Conservation (phyloP, 1,140 invertebrate genomes). For the Gonatopus flavifemur region DNA sequence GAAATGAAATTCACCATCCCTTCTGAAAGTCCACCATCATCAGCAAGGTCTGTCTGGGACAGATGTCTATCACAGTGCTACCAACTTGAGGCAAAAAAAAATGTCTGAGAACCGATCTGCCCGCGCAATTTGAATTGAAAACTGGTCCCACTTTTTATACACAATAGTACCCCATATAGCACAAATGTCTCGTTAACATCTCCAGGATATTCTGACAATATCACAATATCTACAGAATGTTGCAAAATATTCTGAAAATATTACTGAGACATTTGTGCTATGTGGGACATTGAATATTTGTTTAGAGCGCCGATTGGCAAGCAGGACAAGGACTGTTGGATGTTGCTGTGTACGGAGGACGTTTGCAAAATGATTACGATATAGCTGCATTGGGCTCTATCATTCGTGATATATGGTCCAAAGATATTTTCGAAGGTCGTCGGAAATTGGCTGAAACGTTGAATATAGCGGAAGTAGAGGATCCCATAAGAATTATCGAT, state of each 20-base stretch:
- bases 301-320: slow-evolving; percentile 77
- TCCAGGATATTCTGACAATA: too few species aligned
- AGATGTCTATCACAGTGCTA: neutral
- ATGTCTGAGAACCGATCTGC: too few species aligned
- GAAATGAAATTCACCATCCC: slow-evolving; percentile 40
- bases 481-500: slow-evolving; percentile 66
- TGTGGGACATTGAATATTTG: too few species aligned
- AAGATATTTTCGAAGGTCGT: slow-evolving; percentile 62
- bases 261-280: too few species aligned
- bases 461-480: slow-evolving; percentile 63
- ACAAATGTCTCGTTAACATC: too few species aligned
- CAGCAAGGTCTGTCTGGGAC: slow-evolving; percentile 2
- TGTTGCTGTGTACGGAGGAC: slow-evolving; percentile 84
- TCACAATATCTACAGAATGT: too few species aligned
- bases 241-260: too few species aligned
- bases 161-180: too few species aligned
- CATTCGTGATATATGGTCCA: slow-evolving; percentile 71
- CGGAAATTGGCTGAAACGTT: slow-evolving; percentile 61
- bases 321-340: slow-evolving; percentile 79
- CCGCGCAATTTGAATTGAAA: too few species aligned
- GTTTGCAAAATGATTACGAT: slow-evolving; percentile 83
- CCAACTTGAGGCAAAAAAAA: too few species aligned
- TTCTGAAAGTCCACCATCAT: slow-evolving; percentile 11
- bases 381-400: slow-evolving; percentile 73
- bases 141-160: too few species aligned